Conservation (phyloP, 2,113 vertebrate species). For the Dascyllus trimaculatus region DNA sequence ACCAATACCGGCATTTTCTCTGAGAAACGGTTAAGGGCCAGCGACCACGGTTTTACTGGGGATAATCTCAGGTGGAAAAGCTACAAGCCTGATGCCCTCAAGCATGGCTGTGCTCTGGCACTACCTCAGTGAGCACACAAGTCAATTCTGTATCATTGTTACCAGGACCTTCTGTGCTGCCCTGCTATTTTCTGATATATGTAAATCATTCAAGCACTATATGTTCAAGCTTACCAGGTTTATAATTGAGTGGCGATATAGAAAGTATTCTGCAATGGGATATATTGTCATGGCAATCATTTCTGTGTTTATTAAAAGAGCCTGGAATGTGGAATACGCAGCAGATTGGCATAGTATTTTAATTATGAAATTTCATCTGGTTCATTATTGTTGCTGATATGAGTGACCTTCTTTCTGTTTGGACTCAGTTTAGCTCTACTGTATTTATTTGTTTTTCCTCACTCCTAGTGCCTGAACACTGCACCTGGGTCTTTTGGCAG, state of each 20-base stretch:
- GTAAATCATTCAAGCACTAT: conserved; percentile 14
- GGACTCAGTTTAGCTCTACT: conserved; percentile 29
- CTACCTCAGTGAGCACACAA: conserved; percentile 49
- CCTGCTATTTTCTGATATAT: conserved; percentile 19
- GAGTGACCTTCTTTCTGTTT: conserved; percentile 48
- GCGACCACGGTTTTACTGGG: conserved; percentile 19
- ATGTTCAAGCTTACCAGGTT: not conserved
- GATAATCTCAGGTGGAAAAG: conserved; percentile 59
- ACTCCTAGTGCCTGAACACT: conserved; percentile 20
- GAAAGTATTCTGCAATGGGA: not conserved
- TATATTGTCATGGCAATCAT: not conserved
- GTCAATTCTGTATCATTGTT: conserved; percentile 14
- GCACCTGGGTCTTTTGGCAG: conserved; percentile 61
- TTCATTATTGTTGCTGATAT: conserved; percentile 38
- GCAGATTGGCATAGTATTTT: conserved; percentile 4
- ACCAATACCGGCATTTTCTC: conserved; percentile 13
- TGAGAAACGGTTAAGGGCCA: conserved; percentile 48
- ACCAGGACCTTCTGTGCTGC: not conserved
- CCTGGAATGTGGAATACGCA: conserved; percentile 3
- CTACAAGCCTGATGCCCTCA: conserved; percentile 39
- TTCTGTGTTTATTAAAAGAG: not conserved
- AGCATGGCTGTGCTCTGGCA: conserved; percentile 39
- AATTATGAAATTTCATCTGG: conserved; percentile 33
- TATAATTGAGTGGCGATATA: not conserved
- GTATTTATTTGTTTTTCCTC: conserved; percentile 44